Evolutionary conservation across 2,888 invertebrate species (phyloP).

Genomic region (Chironomus tentans): DNA sequence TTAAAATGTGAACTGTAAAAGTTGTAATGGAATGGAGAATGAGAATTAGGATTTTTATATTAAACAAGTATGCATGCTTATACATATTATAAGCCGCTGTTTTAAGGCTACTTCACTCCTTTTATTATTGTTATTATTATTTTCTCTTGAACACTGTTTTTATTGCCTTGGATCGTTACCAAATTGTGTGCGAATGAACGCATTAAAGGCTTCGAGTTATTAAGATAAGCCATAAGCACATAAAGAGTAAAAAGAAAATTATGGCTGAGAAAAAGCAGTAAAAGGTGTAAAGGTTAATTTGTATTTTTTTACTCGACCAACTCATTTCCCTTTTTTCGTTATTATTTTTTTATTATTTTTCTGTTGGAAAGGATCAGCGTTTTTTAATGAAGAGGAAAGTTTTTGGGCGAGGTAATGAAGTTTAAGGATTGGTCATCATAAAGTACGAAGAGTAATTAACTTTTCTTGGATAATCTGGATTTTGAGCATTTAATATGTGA

Average conservation of each 20-base stretch:
- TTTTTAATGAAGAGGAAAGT: too few species aligned
- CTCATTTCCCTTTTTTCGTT: not conserved
- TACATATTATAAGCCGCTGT: too few species aligned
- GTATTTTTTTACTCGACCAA: not conserved
- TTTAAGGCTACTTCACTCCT: too few species aligned
- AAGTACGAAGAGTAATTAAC: not conserved
- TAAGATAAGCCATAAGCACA: not conserved
- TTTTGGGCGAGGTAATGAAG: not conserved
- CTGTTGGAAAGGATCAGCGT: too few species aligned
- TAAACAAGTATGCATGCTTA: too few species aligned
- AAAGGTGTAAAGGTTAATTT: conserved; percentile 22
- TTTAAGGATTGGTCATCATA: not conserved
- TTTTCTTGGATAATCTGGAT: not conserved
- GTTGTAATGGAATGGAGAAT: too few species aligned
- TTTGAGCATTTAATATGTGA: too few species aligned
- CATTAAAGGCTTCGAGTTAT: conserved; percentile 12
- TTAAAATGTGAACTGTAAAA: too few species aligned
- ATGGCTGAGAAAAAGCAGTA: conserved; percentile 9
- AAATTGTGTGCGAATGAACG: conserved; percentile 25
- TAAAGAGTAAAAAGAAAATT: conserved; percentile 3
- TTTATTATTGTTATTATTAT: too few species aligned
- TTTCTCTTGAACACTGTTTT: not conserved
- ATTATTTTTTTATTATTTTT: not conserved
- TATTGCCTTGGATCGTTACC: not conserved
- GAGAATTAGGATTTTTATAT: too few species aligned